phyloP scores from a whole-genome alignment of 2,797 vertebrate species.

The Phalloptychus januarius region DNA sequence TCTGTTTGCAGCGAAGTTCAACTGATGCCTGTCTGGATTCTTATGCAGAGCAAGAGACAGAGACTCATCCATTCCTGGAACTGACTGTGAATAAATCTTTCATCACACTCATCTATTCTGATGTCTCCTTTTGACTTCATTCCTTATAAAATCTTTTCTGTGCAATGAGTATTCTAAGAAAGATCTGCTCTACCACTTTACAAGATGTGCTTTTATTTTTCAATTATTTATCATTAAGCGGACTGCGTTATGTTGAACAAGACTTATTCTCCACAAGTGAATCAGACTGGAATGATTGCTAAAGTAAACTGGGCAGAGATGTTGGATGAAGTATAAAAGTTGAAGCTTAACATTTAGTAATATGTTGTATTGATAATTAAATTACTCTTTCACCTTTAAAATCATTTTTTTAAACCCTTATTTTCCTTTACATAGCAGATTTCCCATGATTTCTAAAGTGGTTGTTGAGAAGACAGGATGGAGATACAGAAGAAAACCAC shows the following conservation, averaged over 20 bases:
- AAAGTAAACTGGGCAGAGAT: not conserved
- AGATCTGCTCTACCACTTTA: not conserved
- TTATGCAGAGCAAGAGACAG: not conserved
- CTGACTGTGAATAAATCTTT: slow-evolving; percentile 3
- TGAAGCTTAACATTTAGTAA: not conserved
- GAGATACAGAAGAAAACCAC: not conserved
- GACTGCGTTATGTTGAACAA: not conserved
- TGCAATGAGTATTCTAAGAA: not conserved
- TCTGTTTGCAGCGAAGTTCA: not conserved
- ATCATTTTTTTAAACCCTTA: not conserved
- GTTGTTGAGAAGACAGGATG: not conserved
- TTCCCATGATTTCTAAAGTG: not conserved
- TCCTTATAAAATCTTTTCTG: not conserved
- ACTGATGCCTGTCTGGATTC: not conserved
- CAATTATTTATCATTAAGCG: not conserved
- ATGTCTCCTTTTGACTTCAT: not conserved
- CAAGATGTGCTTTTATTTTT: not conserved
- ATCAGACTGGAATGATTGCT: not conserved
- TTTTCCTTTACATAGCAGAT: not conserved
- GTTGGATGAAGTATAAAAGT: not conserved
- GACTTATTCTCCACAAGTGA: not conserved
- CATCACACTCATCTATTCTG: not conserved
- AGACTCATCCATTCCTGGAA: not conserved
- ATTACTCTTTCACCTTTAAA: not conserved
- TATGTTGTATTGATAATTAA: not conserved